A percentile compares a stretch with the other conserved stretches of the same genome.
Evolutionary conservation across 2,113 vertebrate genomes (phyloP).

Genomic region (Pachypanchax playfairii): DNA sequence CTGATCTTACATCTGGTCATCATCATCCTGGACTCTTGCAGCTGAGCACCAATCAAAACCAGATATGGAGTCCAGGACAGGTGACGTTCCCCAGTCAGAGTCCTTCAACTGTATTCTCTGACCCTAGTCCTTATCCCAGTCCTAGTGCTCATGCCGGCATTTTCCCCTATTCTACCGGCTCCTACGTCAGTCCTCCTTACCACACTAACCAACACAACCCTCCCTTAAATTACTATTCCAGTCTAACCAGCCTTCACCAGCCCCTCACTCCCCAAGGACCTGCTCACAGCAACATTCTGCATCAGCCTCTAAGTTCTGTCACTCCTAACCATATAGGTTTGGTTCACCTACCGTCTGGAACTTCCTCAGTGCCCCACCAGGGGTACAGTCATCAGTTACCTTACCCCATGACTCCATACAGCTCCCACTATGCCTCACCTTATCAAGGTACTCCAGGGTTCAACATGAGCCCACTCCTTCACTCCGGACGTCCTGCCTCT

Average conservation of each 20-base stretch:
- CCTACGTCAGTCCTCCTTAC: conserved; percentile 53
- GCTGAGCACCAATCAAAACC: conserved; percentile 22
- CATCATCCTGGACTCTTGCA: conserved; percentile 10
- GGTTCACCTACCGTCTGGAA: conserved; percentile 20
- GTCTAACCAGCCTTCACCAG: conserved; percentile 40
- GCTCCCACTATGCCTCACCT: conserved; percentile 1
- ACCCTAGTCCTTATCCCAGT: conserved; percentile 26
- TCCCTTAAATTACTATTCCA: conserved; percentile 23
- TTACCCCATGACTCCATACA: neutral
- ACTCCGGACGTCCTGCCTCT: conserved; percentile 3
- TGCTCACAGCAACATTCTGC: conserved; percentile 63
- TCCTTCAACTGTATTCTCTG: neutral
- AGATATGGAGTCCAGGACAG: conserved; percentile 23
- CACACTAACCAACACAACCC: conserved; percentile 15
- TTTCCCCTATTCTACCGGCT: neutral
- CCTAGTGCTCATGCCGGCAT: conserved; percentile 6
- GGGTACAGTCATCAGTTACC: conserved; percentile 18
- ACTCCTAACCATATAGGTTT: conserved; percentile 13
- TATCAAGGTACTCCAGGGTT: conserved; percentile 21
- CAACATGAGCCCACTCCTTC: conserved; percentile 1
- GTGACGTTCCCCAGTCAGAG: conserved; percentile 14
- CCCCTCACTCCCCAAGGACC: conserved; percentile 4
- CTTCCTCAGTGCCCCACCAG: neutral
- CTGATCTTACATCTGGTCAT: conserved; percentile 72
- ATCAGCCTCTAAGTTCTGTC: conserved; percentile 27